Conservation (phyloP, 2,888 invertebrate species). For the Archips xylosteana region DNA sequence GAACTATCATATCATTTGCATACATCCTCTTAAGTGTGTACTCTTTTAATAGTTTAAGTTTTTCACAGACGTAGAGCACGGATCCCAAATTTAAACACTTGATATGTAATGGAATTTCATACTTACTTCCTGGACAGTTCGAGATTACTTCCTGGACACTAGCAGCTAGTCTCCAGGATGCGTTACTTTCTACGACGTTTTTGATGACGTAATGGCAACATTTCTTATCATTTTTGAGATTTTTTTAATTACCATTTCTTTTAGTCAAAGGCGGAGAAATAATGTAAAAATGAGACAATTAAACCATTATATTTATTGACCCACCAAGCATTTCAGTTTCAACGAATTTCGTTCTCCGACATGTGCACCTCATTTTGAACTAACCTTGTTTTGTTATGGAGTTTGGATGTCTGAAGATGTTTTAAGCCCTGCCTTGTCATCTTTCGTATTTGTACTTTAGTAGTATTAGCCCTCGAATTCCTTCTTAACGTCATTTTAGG, state of each 20-base stretch:
- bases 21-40: too few relatives aligned
- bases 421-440: neutral
- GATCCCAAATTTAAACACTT: too few relatives aligned
- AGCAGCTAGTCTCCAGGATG: too few relatives aligned
- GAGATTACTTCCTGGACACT: too few relatives aligned
- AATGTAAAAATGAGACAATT: neutral
- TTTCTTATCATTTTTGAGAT: too few relatives aligned
- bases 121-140: too few relatives aligned
- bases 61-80: too few relatives aligned
- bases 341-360: conserved; percentile 31
- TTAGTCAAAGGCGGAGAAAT: neutral
- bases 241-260: neutral
- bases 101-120: too few relatives aligned
- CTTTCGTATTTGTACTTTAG: neutral
- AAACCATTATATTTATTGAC: conserved; percentile 1
- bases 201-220: too few relatives aligned
- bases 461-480: neutral
- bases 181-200: neutral
- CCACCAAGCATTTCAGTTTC: neutral
- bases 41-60: too few relatives aligned
- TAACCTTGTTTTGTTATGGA: conserved; percentile 1
- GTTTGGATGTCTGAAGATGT: conserved; percentile 1
- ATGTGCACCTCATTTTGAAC: conserved; percentile 9
- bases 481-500: neutral
- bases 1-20: too few relatives aligned